Base-by-base conservation (phyloP, 2,797 vertebrate genomes). In the Limosa lapponica region DNA sequence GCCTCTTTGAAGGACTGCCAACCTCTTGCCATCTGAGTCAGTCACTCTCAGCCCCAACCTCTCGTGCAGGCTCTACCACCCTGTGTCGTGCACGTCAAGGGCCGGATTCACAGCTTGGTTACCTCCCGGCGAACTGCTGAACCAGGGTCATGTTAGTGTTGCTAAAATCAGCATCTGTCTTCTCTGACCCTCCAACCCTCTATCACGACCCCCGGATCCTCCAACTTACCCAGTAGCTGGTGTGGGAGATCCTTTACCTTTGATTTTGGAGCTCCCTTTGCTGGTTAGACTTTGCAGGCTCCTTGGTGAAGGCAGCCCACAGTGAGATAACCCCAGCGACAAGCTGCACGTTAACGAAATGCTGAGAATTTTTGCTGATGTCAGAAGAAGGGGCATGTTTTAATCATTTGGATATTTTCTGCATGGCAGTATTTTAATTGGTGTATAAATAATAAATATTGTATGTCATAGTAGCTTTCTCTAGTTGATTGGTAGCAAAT, bases 1-100 rank as follows among this genome's bases (percentile, higher is more conserved):
- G 66, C 15, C 41, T 93, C 86, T 93, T 93, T 93, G 96, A 90
- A 90, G 86, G 66, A 37, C 86, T 94, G 95, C 95, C 96, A 97
- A 32, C 77, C 77, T 87, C 75, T 13, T 95, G 93, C 96, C 95
- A 90, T 17, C 90, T 18, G 75, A 94, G 72, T 24, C 93, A 67
- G 87, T 78, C 71, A n/a, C 85, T 81, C 74, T 55, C 71, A 84
- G 89, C 82, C 91, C 73, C 93, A 85, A 80, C 79, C 55, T 87
- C 82, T 14, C 11, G 39, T 9, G 48, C 78, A 80, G 39, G 73
- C 70, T 78, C 74, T 7, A 1, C 71, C 77, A 78, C 89, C 79
- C 16, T 1, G 11, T 66, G 83, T 52, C 28, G 2, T 19, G 75
- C 86, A 79, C 39, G 36, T n/a, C 37, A 5, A 75, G 79, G 59